Base-by-base conservation (phyloP, 2,113 vertebrate genomes). In the Neogobius melanostomus region DNA sequence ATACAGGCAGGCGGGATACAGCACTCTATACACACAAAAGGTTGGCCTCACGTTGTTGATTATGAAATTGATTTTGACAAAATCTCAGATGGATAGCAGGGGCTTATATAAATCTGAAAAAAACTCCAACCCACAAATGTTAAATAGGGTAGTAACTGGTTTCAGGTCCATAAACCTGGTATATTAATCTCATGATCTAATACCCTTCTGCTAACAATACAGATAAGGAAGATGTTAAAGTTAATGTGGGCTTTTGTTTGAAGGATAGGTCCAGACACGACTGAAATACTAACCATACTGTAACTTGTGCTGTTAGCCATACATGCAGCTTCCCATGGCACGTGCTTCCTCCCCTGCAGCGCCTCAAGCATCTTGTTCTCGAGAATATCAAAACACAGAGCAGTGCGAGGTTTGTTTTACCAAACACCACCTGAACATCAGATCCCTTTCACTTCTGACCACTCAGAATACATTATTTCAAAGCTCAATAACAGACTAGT, bases 361-460 rank as follows among this genome's bases (percentile, higher is more conserved):
- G 47, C 65, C 2, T 80, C 72, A 46, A 42, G 51, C 68, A 64
- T 69, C 61, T 43, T 79, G 86, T 93, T 94, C 93, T 92, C 92
- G 93, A 88, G 92, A 90, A 90, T 92, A 93, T 92, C 93, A 88
- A 61, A 82, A 83, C 61, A 69, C 90, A 82, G 2, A 74, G 82
- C 11, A 4, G 21, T 74, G 81, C 91, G 91, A 89, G 81, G 83
- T 80, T 68, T 84, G 88, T 87, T 93, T 91, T 87, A 92, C 88
- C 83, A 53, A 79, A 86, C 86, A 77, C 89, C 87, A 82, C 70
- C 83, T 74, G 85, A 86, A 61, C 71, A 75, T 42, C 76, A 83
- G 87, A 89, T 92, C 88, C 72, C 83, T 88, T 89, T 89, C 93
- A 89, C 87, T 75, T 87, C 73, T 0, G 75, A 90, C 88, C 85